Percentiles rank a stretch among this genome's conserved stretches.
These are phyloP conservation scores for Thermophis baileyi DNA, from an alignment of 2,113 vertebrate species.

Conservation along the genomic window DNA sequence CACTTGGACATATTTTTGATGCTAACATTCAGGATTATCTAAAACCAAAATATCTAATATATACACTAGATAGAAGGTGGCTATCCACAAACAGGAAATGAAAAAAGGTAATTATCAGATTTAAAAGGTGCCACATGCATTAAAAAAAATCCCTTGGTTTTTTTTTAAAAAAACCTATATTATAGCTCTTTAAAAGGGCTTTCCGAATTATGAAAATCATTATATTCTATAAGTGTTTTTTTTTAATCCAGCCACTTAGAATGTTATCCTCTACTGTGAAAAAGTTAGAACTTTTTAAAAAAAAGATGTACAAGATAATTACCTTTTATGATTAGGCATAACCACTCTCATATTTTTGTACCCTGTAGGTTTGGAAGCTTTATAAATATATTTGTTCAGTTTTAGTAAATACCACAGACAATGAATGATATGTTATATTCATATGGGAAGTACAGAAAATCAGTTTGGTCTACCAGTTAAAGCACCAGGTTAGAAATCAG, in stretches of 20 bases:
- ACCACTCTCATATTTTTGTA: neutral
- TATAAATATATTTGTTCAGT: neutral
- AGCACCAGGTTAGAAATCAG: neutral
- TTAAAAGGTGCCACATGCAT: neutral
- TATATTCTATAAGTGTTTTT: neutral
- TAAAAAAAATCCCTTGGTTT: neutral
- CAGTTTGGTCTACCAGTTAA: neutral
- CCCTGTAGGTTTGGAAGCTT: neutral
- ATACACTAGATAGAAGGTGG: neutral
- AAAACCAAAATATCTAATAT: neutral
- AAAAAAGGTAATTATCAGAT: neutral
- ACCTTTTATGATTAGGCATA: neutral
- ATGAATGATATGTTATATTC: neutral
- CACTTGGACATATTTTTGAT: neutral
- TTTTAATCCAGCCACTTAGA: neutral
- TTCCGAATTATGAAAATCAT: neutral
- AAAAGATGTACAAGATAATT: neutral
- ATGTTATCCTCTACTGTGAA: neutral
- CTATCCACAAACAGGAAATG: neutral
- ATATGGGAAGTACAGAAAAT: neutral
- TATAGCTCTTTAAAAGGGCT: neutral
- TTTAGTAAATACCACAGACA: neutral
- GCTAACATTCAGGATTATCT: neutral
- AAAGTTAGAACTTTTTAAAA: conserved; percentile 1
- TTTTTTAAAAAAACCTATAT: neutral